Percentiles rank a stretch among this genome's conserved stretches.
Conservation (phyloP, 2,797 vertebrate genomes). For the Bradypodion pumilum region DNA sequence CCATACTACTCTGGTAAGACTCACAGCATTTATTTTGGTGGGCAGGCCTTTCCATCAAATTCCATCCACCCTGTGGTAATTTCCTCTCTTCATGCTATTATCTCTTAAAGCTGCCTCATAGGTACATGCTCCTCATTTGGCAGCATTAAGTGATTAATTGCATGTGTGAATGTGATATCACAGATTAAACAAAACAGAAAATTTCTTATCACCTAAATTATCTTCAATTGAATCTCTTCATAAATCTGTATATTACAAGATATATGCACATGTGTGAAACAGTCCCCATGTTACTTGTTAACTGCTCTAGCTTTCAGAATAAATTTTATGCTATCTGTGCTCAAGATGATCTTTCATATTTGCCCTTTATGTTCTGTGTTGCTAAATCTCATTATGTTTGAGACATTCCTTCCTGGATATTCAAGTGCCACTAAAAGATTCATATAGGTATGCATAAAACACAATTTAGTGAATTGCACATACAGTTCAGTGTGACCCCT, state of each 20-base stretch:
- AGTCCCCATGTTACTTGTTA: neutral
- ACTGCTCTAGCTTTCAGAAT: neutral
- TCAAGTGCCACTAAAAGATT: neutral
- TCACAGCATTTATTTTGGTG: neutral
- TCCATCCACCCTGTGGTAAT: neutral
- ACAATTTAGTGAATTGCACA: too few species aligned
- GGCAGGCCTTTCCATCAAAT: too few species aligned
- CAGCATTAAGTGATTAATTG: neutral
- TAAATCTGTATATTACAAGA: neutral
- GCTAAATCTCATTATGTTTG: neutral
- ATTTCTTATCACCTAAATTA: neutral
- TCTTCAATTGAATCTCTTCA: neutral
- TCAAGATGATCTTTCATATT: neutral
- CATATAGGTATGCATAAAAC: neutral
- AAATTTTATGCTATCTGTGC: neutral
- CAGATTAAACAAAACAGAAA: neutral
- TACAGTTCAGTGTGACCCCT: neutral
- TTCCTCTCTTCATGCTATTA: neutral
- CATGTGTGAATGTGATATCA: conserved; percentile 12
- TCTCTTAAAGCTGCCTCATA: neutral
- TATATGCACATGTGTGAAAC: neutral
- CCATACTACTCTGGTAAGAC: neutral
- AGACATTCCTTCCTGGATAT: neutral
- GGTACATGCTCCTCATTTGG: neutral
- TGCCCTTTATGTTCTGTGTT: neutral